Evolutionary conservation across 1,140 invertebrate species (phyloP), one percentile per base, ranked within the genome.

Genomic region (Papilio helenus): DNA sequence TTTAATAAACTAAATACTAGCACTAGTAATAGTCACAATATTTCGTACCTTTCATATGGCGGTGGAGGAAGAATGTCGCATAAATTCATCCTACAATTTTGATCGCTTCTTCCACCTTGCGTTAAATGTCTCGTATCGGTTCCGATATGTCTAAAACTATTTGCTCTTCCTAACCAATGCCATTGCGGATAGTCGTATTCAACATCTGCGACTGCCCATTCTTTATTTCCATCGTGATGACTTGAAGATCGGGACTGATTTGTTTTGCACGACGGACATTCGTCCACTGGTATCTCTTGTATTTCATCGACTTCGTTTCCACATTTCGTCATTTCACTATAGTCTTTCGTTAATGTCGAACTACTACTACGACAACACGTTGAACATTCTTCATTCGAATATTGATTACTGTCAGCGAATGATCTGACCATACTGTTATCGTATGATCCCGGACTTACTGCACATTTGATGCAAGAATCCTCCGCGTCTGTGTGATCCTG

Each of bases 321-420:
- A 87, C 93, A 94, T 88, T 94, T 94, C 10, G 93, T 94, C 93
- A 94, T 94, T 82, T 94, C 93, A 82, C 92, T 94, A 74, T 92
- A 94, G 76, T 94, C 93, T 85, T 94, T 94, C 34, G 93, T 94
- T 72, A 94, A 83, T 26, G 93, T 94, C 1, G 93, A 94, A 81
- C 86, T 94, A 83, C 93, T 94, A 80, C 93, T 94, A 49, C 93
- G 85, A 82, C 93, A 94, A 80, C 93, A 94, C 0, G 93, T 94
- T 0, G 93, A 94, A 72, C 93, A 94, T 85, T 94, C 93, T 83
- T 93, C 93, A 72, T 93, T 93, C 23, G 93, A 94, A 83, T 92
- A 94, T 84, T 93, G 92, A 83, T 93, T 94, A 79, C 93, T 94
- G 46, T 93, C 93, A 58, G 86, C 89, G 72, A 90, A 94, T 7